phyloP scores from a whole-genome alignment of 2,888 invertebrate species.

The Agrotis clavis region DNA sequence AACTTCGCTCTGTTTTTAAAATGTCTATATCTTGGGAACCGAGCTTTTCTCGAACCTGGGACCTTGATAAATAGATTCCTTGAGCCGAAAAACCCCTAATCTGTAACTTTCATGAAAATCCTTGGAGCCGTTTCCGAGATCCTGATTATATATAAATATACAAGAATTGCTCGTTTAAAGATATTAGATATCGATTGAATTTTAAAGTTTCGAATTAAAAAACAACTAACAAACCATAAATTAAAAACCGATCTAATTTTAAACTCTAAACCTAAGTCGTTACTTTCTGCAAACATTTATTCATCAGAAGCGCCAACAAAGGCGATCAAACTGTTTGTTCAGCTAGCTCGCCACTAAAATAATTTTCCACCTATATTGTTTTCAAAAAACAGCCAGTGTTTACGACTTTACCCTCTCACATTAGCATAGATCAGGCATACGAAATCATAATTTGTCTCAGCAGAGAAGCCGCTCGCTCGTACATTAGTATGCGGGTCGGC shows the following conservation, averaged over 20 bases:
- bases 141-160: no score
- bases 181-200: no score
- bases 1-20: no score
- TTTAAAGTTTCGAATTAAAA: not conserved
- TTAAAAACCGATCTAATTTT: not conserved
- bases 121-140: no score
- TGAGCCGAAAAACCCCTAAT: no score
- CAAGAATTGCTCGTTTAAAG: no score
- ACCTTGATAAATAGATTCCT: no score
- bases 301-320: constrained; percentile 26
- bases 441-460: constrained; percentile 48
- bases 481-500: constrained; percentile 77
- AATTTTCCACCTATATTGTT: constrained; percentile 42
- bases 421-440: constrained; percentile 57
- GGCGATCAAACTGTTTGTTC: constrained; percentile 34
- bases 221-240: constrained; percentile 4
- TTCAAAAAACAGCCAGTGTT: constrained; percentile 39
- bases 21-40: no score
- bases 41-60: no score
- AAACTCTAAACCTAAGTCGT: not conserved
- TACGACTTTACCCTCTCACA: constrained; percentile 39
- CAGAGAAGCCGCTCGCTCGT: constrained; percentile 64
- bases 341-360: constrained; percentile 27
- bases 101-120: no score
- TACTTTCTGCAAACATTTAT: not conserved